Conservation (phyloP, 1,140 invertebrate genomes). For the Phymorhynchus buccinoides region DNA sequence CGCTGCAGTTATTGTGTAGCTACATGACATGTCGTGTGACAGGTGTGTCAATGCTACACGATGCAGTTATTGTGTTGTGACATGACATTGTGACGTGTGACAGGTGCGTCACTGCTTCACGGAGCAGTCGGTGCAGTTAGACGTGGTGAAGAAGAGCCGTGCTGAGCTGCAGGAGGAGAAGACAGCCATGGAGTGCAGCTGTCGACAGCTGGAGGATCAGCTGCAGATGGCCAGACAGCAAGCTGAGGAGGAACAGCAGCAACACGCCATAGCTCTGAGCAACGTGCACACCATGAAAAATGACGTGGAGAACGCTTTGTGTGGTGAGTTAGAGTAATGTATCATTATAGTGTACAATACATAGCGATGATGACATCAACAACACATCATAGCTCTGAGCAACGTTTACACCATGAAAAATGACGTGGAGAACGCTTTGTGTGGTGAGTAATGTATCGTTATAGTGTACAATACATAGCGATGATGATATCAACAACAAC, state of each 20-base stretch:
- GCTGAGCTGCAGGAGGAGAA: constrained; percentile 30
- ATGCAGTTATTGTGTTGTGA: neutral
- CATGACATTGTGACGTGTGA: neutral
- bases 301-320: neutral
- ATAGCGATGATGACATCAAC: too few species aligned
- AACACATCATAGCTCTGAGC: neutral
- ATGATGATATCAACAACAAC: neutral
- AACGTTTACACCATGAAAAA: neutral
- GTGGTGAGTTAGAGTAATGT: constrained; percentile 4
- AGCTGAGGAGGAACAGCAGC: neutral
- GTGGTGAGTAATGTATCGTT: too few species aligned
- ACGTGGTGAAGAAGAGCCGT: neutral
- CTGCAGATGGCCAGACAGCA: neutral
- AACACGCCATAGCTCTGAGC: neutral
- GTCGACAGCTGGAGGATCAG: constrained; percentile 19
- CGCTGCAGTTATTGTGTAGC: too few species aligned
- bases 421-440: neutral
- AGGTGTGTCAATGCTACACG: too few species aligned
- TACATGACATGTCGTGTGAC: neutral
- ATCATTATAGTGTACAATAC: too few species aligned
- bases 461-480: too few species aligned
- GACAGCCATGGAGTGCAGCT: constrained; percentile 14
- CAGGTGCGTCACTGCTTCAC: constrained; percentile 37
- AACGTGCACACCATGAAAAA: neutral
- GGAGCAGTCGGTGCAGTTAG: constrained; percentile 5